These are phyloP conservation scores for human DNA, from an alignment of 2,113 vertebrate genomes.

Conservation along the genomic window GRCh38 chr16:19197001-19197500, in stretches of 20 bases:
- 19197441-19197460: too few relatives aligned
- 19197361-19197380: too few relatives aligned
- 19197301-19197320: not conserved
- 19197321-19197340: conserved; percentile 20
- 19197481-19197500: too few relatives aligned
- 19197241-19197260: not conserved
- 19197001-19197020: not conserved
- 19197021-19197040: not conserved
- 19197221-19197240: not conserved
- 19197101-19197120: not conserved
- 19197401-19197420: too few relatives aligned
- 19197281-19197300: not conserved
- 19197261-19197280: not conserved
- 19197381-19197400: too few relatives aligned
- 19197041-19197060: not conserved
- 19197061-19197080: not conserved
- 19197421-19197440: too few relatives aligned
- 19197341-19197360: not conserved
- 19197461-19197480: too few relatives aligned
- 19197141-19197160: not conserved
- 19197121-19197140: not conserved
- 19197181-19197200: not conserved
- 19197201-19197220: not conserved
- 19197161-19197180: not conserved
- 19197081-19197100: not conserved